Base-by-base conservation (phyloP, 2,797 vertebrate genomes). In the Spea hammondii region DNA sequence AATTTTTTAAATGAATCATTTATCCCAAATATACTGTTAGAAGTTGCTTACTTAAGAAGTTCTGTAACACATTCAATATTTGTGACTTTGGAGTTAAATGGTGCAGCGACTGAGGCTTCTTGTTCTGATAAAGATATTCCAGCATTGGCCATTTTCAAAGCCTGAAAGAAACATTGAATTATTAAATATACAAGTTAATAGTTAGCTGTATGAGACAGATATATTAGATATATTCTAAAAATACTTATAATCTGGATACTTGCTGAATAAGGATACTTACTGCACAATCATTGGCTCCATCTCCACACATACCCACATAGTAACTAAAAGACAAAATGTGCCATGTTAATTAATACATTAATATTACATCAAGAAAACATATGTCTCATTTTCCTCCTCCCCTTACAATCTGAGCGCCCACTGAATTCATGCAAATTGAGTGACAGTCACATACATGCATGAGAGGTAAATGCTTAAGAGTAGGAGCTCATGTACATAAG, bases 211-310 rank as follows among this genome's bases (percentile, higher is more conserved):
- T 50, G 9, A 5, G 11, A 48, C 66, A 50, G 13, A 5, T n/a
- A 12, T 67, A 13, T 67, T n/a, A 2, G 14, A 67, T 47, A 47
- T 6, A n/a, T 49, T 67, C 49, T n/a, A 10, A n/a, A 32, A 32
- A 32, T 32, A 32, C 2, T 2, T 32, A 32, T 32, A 32, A 32
- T 32, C 32, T 32, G 32, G 32, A 32, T 32, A 32, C 32, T 46
- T 14, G 11, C 4, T 4, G 14, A 14, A 64, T 72, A 65, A 32
- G 4, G 50, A 9, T 48, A 89, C 92, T 89, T 86, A 93, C 92
- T 84, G 92, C 92, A 0, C 93, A 94, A 85, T 94, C 93, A 74
- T 94, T 94, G 82, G 93, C 93, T 83, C 92, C 93, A 13, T 94
- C 93, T 73, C 93, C 92, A 44, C 93, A 93, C 92, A 94, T 94